Base-by-base conservation (phyloP, 1,140 invertebrate genomes). In the Dendroctonus ponderosae region DNA sequence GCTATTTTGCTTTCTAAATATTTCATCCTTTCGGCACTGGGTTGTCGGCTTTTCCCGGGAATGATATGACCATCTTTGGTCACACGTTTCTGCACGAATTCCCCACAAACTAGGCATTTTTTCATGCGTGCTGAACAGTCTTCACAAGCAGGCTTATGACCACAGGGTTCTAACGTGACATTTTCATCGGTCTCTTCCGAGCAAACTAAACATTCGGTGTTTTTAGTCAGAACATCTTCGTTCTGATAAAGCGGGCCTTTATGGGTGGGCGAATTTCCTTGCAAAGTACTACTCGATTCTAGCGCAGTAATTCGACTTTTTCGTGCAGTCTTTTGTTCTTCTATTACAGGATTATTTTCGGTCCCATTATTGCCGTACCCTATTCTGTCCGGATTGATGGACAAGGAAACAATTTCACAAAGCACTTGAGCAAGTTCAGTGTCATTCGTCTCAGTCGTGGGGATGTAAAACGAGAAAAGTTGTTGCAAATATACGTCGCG, bases 1-100 rank as follows among this genome's bases (percentile, higher is more conserved):
- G 91, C 89, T 64, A 96, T 87, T 78, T 92, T 91, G 70, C 86
- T 88, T 77, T 95, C 91, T 14, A 95, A 79, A 77, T 92, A 91
- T 3, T 86, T 82, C 62, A 93, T 75, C 56, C 91, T 79, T 74
- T 89, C 87, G 0, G 83, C 83, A 54, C 84, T 85, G 0, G 85
- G 85, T 73, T 88, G 80, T 60, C 83, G 77, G 51, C 79, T 78
- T 74, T 84, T 82, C 50, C 79, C 76, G 14, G 80, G 76, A 58
- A 85, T 77, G 39, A 79, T 70, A 40, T 79, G 75, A 3, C 83
- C 83, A 74, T 85, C 83, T 77, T 77, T 78, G 15, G 78, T 79
- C 53, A 83, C 63, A 52, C 87, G 82, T 57, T 79, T 80, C 56
- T 82, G 80, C 41, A 91, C 89, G 5, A 80, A 68, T 38, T 80